Evolutionary conservation across 1,140 invertebrate genomes (phyloP), one percentile per base, ranked within the genome.

Genomic region (Drosophila insularis): DNA sequence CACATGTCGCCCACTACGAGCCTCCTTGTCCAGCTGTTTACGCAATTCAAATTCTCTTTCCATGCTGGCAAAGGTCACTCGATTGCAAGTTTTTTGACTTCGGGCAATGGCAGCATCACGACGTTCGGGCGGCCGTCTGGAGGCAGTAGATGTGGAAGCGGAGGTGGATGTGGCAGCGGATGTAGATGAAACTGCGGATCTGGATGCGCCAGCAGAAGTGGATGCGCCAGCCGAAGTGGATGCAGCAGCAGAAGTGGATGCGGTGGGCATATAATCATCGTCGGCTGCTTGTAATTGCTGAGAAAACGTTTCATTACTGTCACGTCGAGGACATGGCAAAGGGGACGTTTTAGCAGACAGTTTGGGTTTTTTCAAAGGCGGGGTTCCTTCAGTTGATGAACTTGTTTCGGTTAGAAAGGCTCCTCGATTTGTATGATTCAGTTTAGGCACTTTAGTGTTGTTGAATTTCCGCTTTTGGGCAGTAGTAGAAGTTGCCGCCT

Each of bases 61-160:
- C 89, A 91, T 87, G 2, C 71, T 71, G 0, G 81, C 85, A 58
- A 91, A 91, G 14, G 73, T 87, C 1, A 85, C 81, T 1, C 84
- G 84, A 63, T 91, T 91, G 14, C 74, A 85, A 27, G 89, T 90
- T 6, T 82, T 69, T 56, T 68, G 67, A 54, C 63, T 84, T 11
- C 89, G 78, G 0, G 81, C 72, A 5, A 10, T 10, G 37, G 75
- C 54, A 0, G 74, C 81, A 0, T 68, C 75, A 14, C 72, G 84
- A 1, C 85, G 74, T 32, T 86, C 79, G 5, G 46, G 17, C 0
- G 66, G 63, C 10, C 75, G 75, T 13, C 4, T 19, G 31, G 0
- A 0, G 4, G 7, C 17, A 11, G 17, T 37, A 50, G 43, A 21
- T 2, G 2, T 35, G 23, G 7, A 0, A 17, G 43, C 8, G 17